phyloP scores from a whole-genome alignment of 2,888 invertebrate genomes.

The Cantharis nigra region DNA sequence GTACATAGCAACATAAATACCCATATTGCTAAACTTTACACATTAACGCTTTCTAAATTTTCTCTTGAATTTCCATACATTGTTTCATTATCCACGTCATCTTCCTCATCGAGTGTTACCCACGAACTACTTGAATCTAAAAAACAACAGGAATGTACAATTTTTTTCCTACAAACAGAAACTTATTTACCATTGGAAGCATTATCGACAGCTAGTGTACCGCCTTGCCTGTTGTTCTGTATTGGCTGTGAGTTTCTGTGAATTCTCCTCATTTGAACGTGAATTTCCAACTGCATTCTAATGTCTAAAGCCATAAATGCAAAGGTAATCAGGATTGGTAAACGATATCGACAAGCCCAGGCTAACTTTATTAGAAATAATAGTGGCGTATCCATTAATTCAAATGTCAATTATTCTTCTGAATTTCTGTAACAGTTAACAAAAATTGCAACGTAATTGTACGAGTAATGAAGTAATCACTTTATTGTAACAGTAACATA shows the following conservation, averaged over 20 bases:
- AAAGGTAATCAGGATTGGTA: conserved; percentile 69
- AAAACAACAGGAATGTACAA: not conserved
- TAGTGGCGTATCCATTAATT: conserved; percentile 47
- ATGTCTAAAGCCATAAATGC: conserved; percentile 70
- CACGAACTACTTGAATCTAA: conserved; percentile 31
- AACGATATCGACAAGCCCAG: conserved; percentile 69
- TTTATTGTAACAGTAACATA: too few species aligned
- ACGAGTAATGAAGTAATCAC: too few species aligned
- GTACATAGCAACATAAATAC: not conserved
- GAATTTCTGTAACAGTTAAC: not conserved
- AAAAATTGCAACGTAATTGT: too few species aligned
- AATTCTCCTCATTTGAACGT: conserved; percentile 58
- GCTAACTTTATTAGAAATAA: conserved; percentile 72
- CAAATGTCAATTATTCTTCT: not conserved
- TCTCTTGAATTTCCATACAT: not conserved
- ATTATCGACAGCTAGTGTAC: not conserved
- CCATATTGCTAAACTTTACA: not conserved
- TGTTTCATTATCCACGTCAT: conserved; percentile 18
- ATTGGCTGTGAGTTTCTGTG: conserved; percentile 28
- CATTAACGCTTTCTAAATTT: not conserved
- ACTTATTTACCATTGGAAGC: not conserved
- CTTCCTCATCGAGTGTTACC: conserved; percentile 28
- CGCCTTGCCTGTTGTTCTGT: conserved; percentile 7
- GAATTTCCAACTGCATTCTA: conserved; percentile 70
- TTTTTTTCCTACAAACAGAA: not conserved